These are phyloP conservation scores for Pyrgilauda ruficollis DNA, from an alignment of 2,113 vertebrate genomes.

Conservation along the genomic window DNA sequence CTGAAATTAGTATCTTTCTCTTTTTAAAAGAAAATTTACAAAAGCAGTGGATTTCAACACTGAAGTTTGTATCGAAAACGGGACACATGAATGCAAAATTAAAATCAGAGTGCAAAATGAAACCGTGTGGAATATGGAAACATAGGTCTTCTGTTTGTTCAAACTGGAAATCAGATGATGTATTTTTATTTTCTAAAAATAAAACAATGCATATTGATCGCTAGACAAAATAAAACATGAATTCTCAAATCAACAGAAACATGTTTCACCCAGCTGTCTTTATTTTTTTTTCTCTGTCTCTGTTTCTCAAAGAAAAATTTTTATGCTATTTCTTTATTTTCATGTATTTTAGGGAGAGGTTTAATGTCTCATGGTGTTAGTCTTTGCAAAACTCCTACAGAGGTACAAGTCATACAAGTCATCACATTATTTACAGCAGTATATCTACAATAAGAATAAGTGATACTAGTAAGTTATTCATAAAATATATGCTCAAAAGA, in stretches of 20 bases:
- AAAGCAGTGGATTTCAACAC: not conserved
- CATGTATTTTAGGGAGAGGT: not conserved
- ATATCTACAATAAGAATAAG: not conserved
- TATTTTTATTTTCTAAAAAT: not conserved
- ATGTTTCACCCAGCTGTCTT: not conserved
- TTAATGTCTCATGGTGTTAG: not conserved
- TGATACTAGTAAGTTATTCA: not conserved
- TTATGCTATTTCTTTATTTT: not conserved
- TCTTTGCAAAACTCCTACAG: not conserved
- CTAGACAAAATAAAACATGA: conserved; percentile 28
- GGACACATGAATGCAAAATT: not conserved
- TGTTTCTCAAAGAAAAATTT: not conserved
- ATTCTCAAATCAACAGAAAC: not conserved
- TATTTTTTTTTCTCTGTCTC: not conserved
- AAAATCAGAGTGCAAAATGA: not conserved
- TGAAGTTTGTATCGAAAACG: not conserved
- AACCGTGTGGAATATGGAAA: not conserved
- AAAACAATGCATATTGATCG: not conserved
- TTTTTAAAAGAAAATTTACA: not conserved
- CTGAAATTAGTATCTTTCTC: not conserved
- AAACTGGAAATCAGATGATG: not conserved
- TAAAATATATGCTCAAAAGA: not conserved
- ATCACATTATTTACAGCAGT: not conserved
- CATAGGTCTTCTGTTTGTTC: not conserved
- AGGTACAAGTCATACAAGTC: not conserved